Base-by-base conservation (phyloP, 2,888 invertebrate species). In the Oscheius sp. region DNA sequence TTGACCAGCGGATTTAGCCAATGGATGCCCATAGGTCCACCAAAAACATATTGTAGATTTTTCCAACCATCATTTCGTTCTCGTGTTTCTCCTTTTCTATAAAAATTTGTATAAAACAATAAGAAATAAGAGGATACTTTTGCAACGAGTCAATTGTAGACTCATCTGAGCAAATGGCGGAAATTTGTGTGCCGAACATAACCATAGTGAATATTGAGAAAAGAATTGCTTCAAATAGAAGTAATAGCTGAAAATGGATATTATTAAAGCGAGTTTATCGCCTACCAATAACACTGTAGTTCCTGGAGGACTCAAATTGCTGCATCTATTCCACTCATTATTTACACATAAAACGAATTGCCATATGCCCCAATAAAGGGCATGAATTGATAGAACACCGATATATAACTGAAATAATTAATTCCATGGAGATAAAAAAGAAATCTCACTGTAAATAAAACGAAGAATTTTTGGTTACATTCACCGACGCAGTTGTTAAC, bases 391-490 rank as follows among this genome's bases (percentile, higher is more conserved):
- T 90, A 98, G 94, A 70, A 94, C 92, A n/a, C 97, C 98, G 87
- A 99, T 97, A 90, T 99, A 99, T 89, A 99, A 93, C 96, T 97
- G 91, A 66, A 92, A 73, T n/a, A 64, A 25, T 45, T 12, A 6
- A 41, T 9, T 18, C 12, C 29, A 18, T 2, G 6, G n/a, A 27
- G 7, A 21, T 41, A 35, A 29, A n/a, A n/a, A 49, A 35, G 3
- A 9, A 35, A 35, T 35, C 93, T 92, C 90, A 96, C 96, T 78
- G 96, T 96, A 90, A 99, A 99, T 71, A 99, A 92, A 73, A 99
- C 96, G 91, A 99, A 99, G 91, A 94, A 99, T 90, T 99, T 99
- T 91, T 99, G 99, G 91, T 99, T 99, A 89, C 94, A 95, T 90
- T 98, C 98, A 23, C 99, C 99, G 1, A 99, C 96, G 90, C 99